Evolutionary conservation across 2,797 vertebrate species (phyloP), one percentile per base, ranked within the genome.

Genomic region (Chrysocyon brachyurus): DNA sequence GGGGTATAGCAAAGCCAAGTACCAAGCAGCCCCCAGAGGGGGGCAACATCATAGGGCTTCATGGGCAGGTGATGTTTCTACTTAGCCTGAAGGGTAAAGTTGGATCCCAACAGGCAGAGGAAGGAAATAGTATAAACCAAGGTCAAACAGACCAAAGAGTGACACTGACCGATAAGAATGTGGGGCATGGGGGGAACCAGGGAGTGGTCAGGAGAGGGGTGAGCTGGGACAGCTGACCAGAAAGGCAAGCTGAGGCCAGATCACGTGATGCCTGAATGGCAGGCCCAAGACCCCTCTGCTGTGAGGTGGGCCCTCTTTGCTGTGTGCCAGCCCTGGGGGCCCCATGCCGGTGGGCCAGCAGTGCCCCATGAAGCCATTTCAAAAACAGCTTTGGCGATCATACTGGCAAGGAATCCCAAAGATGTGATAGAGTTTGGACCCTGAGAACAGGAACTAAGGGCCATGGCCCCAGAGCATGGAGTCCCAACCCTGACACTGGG

Each of bases 161-260:
- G 40, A 40, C 40, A 40, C 40, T 40, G 6, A 40, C 6, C 40
- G 40, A 40, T 40, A 40, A 73, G 68, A 52, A 24, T 19, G 54
- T 17, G 72, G 57, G 57, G 24, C 0, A 0, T 31, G 15, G 1
- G 40, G 40, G 6, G 40, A 46, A 46, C 54, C 70, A 73, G 82
- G 0, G 16, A 54, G 56, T 0, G 1, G 46, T 12, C 54, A 22
- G 10, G 19, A 12, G 0, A 1, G 28, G 8, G 24, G 46, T 21
- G 4, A 49, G 33, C 52, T 59, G 57, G 63, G 54, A 90, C 14
- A 61, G 28, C 19, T 57, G 77, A 28, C 54, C 2, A 5, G 56
- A 40, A 36, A 68, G 73, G 54, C 59, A 57, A 73, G 87, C 21
- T 26, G 26, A 73, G 40, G 17, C 28, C n/a, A 61, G 28, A 40